These are phyloP conservation scores for Halichoerus grypus DNA, from an alignment of 2,113 vertebrate genomes.

Conservation along the genomic window DNA sequence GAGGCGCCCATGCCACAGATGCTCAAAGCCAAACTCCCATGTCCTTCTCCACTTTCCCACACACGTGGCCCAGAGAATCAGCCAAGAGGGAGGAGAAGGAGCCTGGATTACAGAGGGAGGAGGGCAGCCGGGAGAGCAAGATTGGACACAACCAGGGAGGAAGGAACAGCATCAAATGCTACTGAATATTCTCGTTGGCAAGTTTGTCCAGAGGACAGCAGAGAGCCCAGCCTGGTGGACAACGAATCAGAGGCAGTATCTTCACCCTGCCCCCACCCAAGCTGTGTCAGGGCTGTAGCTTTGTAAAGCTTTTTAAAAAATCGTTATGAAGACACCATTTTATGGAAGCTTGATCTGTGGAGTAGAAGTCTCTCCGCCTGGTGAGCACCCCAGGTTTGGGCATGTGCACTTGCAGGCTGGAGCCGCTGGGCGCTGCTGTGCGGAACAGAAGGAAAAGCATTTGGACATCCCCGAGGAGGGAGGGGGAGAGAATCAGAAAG, in stretches of 20 bases:
- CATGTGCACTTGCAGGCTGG: too few relatives aligned
- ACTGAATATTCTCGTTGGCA: not conserved
- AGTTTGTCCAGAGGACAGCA: not conserved
- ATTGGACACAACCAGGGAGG: not conserved
- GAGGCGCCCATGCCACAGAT: rapidly evolving
- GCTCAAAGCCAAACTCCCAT: not conserved
- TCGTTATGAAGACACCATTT: not conserved
- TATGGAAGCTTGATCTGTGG: not conserved
- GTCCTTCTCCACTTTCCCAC: not conserved
- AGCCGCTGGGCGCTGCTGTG: not conserved
- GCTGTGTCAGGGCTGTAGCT: not conserved
- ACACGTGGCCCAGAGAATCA: not conserved
- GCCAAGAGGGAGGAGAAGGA: not conserved
- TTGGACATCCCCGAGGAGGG: not conserved
- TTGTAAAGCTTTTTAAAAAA: not conserved
- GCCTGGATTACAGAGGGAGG: not conserved
- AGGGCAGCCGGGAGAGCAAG: not conserved
- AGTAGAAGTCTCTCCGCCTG: not conserved
- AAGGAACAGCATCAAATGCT: not conserved
- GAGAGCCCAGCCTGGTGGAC: not conserved
- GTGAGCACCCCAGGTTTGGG: not conserved
- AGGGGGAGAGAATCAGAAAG: not conserved
- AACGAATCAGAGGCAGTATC: not conserved
- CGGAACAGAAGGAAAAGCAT: not conserved
- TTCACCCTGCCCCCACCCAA: not conserved